Conservation (phyloP, 92 coral and sea anemone species). For the Metridium senile region DNA sequence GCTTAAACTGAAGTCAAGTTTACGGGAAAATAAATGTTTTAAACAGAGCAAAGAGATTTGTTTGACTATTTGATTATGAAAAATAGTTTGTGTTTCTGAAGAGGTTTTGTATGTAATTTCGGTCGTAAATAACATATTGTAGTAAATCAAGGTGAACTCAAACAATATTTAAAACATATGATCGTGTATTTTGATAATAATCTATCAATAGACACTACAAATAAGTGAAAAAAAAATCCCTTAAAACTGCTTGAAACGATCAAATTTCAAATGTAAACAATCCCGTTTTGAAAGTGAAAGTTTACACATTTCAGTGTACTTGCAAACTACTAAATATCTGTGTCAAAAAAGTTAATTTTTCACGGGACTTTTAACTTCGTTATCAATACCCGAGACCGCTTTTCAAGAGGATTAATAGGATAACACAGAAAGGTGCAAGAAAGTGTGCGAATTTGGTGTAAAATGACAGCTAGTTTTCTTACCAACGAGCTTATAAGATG, state of each 20-base stretch:
- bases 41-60: too few species aligned
- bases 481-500: conserved; percentile 90
- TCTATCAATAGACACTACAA: conserved; percentile 13
- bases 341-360: too few species aligned
- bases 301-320: background rate
- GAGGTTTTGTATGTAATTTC: background rate
- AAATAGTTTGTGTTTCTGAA: too few species aligned
- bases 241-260: background rate
- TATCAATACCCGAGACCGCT: background rate
- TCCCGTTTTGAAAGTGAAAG: background rate
- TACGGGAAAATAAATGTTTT: too few species aligned
- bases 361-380: background rate
- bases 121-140: background rate
- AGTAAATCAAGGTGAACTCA: background rate
- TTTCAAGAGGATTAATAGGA: background rate
- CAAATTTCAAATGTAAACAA: conserved; percentile 6
- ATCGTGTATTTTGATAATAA: background rate
- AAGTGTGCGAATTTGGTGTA: conserved; percentile 5
- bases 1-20: too few species aligned
- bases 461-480: conserved; percentile 20
- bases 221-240: conserved; percentile 3
- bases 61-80: too few species aligned
- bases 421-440: background rate
- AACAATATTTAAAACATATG: background rate
- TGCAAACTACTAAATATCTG: too few species aligned